phyloP scores from a whole-genome alignment of 2,888 invertebrate genomes.

The Carabus problematicus region DNA sequence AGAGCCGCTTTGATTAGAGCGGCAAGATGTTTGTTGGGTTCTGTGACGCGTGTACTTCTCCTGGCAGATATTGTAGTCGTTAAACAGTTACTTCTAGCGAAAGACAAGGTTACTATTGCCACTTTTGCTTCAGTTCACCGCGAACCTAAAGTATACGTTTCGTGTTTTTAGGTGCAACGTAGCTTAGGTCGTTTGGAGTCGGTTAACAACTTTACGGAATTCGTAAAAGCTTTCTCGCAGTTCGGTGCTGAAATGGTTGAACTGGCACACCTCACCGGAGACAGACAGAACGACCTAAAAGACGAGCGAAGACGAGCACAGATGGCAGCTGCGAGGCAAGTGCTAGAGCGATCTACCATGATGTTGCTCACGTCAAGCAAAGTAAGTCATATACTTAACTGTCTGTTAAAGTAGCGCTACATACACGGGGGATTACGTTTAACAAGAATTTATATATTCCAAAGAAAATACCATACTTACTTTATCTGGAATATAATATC shows the following conservation, averaged over 20 bases:
- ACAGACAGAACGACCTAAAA: conserved; percentile 82
- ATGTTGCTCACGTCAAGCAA: conserved; percentile 97
- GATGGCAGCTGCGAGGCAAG: conserved; percentile 94
- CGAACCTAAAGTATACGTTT: background rate
- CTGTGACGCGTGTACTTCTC: conserved; percentile 93
- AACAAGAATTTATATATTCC: background rate
- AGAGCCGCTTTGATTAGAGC: conserved; percentile 85
- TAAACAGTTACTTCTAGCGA: conserved; percentile 92
- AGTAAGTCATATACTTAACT: conserved; percentile 60
- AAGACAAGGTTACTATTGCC: conserved; percentile 80
- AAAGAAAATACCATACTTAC: background rate
- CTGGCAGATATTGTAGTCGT: conserved; percentile 98
- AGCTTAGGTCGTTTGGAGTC: conserved; percentile 85
- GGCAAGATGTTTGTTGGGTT: conserved; percentile 89
- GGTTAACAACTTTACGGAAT: conserved; percentile 93
- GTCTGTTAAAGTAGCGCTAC: too few species aligned
- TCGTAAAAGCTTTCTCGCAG: conserved; percentile 97
- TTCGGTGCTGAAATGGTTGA: conserved; percentile 99
- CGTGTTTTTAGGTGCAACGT: conserved; percentile 70
- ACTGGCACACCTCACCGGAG: conserved; percentile 90
- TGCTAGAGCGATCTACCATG: conserved; percentile 94
- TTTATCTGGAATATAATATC: too few species aligned
- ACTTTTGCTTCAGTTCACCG: background rate
- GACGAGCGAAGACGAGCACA: conserved; percentile 95
- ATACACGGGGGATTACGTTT: background rate